These are phyloP conservation scores for Ceraclea dissimilis DNA, from an alignment of 2,888 invertebrate species.

Conservation along the genomic window DNA sequence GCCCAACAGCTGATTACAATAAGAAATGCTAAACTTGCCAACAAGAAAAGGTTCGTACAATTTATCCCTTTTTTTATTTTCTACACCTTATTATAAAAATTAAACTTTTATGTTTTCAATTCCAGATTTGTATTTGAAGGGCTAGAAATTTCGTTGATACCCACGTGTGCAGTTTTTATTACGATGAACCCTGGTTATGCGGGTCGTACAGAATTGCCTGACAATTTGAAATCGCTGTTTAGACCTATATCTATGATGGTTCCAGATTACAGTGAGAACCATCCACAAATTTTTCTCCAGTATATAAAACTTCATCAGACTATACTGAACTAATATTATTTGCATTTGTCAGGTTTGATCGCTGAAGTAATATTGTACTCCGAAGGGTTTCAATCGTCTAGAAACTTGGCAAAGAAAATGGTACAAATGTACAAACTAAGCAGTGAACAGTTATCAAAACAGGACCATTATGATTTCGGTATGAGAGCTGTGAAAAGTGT, in stretches of 20 bases:
- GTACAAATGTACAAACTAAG: constrained; percentile 76
- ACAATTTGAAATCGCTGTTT: constrained; percentile 78
- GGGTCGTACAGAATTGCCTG: constrained; percentile 74
- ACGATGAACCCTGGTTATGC: constrained; percentile 79
- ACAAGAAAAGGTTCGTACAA: constrained; percentile 37
- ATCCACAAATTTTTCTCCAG: neutral
- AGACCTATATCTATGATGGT: constrained; percentile 91
- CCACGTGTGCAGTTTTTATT: constrained; percentile 72
- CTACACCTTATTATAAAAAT: too few species aligned
- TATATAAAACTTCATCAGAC: neutral
- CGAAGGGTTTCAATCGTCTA: constrained; percentile 70
- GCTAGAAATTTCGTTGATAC: constrained; percentile 62
- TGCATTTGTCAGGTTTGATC: constrained; percentile 54
- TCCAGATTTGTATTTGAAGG: constrained; percentile 72
- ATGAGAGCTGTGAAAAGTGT: constrained; percentile 88
- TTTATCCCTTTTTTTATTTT: too few species aligned
- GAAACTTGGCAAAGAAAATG: constrained; percentile 71
- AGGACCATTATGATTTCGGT: constrained; percentile 83
- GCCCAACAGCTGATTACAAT: constrained; percentile 81
- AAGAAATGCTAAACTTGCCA: constrained; percentile 62
- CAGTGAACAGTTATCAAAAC: constrained; percentile 77
- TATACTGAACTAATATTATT: neutral
- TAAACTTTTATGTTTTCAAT: constrained; percentile 14
- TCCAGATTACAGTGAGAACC: constrained; percentile 70
- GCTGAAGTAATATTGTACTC: constrained; percentile 81